Percentiles rank a stretch among this genome's conserved stretches.
phyloP scores from a whole-genome alignment of 2,113 vertebrate species.

The Sylvia atricapilla region DNA sequence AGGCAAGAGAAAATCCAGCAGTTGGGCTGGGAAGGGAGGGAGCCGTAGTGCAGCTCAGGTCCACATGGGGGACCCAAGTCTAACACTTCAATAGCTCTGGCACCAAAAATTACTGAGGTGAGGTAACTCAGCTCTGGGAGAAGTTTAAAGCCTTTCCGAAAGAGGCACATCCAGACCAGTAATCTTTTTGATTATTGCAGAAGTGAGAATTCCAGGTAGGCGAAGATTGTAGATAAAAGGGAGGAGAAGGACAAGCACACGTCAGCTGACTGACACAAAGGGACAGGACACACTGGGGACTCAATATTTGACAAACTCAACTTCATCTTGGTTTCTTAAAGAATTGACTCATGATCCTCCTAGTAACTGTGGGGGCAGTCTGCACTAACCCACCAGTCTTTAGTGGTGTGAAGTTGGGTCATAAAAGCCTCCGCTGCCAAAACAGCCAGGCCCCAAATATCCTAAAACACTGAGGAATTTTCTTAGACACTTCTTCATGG shows the following conservation, averaged over 20 bases:
- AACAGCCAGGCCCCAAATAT: background rate
- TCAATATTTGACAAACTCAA: background rate
- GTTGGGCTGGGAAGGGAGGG: background rate
- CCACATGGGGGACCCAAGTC: conserved; percentile 45
- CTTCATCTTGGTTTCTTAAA: background rate
- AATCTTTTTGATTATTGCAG: background rate
- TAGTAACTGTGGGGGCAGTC: fast-evolving
- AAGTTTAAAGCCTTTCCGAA: background rate
- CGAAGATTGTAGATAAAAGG: fast-evolving
- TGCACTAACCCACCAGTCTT: background rate
- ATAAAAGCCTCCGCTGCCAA: background rate
- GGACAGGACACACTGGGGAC: background rate
- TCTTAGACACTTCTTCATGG: background rate
- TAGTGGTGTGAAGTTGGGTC: background rate
- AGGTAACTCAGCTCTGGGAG: background rate
- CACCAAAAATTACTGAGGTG: background rate
- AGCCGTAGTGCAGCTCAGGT: conserved; percentile 25
- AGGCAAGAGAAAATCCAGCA: background rate
- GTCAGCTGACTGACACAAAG: fast-evolving
- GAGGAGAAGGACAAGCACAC: background rate
- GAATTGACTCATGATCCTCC: background rate
- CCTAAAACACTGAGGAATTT: background rate
- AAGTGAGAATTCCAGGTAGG: background rate
- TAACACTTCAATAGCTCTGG: background rate
- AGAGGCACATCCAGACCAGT: background rate